Evolutionary conservation across 2,113 vertebrate species (phyloP).

Genomic region (Cervus canadensis): DNA sequence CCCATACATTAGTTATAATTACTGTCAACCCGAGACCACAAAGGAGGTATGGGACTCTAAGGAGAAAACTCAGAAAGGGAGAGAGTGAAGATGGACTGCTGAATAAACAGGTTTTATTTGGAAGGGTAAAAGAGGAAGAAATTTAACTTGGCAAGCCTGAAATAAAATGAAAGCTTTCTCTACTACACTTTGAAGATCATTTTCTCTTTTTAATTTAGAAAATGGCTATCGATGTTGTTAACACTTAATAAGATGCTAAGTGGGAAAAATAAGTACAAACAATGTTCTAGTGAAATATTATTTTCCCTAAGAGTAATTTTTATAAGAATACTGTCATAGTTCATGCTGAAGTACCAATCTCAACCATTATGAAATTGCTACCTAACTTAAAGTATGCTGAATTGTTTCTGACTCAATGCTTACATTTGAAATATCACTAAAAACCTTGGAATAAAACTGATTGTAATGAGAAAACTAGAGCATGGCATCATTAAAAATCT

Average conservation of each 20-base stretch:
- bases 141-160: neutral
- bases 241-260: neutral
- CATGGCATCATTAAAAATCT: neutral
- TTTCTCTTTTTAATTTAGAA: slow-evolving; percentile 9
- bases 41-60: neutral
- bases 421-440: neutral
- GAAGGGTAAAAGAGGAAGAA: neutral
- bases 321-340: neutral
- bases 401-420: neutral
- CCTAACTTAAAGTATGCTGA: neutral
- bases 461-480: neutral
- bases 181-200: neutral
- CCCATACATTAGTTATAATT: neutral
- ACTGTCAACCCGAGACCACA: neutral
- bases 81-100: neutral
- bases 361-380: neutral
- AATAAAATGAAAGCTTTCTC: neutral
- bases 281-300: neutral
- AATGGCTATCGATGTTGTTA: neutral
- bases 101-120: neutral
- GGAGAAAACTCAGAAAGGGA: neutral
- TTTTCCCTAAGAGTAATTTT: neutral
- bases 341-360: neutral
- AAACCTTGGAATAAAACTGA: neutral
- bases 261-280: neutral